phyloP scores from a whole-genome alignment of 2,113 vertebrate genomes.

The Xiphophorus maculatus region DNA sequence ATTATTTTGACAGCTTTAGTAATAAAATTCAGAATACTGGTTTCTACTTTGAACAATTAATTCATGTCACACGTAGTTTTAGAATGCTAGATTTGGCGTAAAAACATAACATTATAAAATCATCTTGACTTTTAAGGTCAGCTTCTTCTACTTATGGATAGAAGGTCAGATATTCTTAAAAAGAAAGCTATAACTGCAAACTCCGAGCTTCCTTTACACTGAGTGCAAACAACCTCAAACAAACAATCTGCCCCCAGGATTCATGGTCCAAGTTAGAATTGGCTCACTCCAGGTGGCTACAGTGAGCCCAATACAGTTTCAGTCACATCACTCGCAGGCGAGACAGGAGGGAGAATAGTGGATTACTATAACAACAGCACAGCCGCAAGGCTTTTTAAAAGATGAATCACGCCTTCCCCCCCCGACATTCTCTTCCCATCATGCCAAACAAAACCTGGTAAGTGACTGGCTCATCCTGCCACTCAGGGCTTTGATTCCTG shows the following conservation, averaged over 20 bases:
- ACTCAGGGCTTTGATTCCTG: slow-evolving; percentile 17
- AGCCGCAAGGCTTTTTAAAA: slow-evolving; percentile 49
- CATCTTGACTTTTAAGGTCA: not conserved
- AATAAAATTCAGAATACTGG: not conserved
- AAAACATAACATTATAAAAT: not conserved
- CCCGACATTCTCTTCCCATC: slow-evolving; percentile 32
- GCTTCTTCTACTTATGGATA: not conserved
- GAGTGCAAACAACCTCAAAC: slow-evolving; percentile 3
- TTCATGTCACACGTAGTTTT: not conserved
- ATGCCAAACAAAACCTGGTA: slow-evolving; percentile 33
- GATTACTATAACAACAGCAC: slow-evolving; percentile 47
- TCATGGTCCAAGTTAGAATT: slow-evolving; percentile 16
- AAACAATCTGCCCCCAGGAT: not conserved
- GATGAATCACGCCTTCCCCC: slow-evolving; percentile 46
- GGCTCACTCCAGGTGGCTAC: slow-evolving; percentile 11
- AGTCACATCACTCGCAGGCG: slow-evolving; percentile 25
- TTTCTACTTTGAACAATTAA: not conserved
- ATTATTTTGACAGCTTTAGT: not conserved
- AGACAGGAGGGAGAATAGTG: slow-evolving; percentile 33
- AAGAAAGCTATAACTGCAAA: not conserved
- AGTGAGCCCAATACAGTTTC: slow-evolving; percentile 14
- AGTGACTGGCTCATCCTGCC: slow-evolving; percentile 34
- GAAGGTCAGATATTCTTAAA: not conserved
- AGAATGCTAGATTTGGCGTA: not conserved
- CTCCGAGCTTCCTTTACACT: not conserved